Evolutionary conservation across 1,140 invertebrate species (phyloP).

Genomic region (Hycleus cichorii): DNA sequence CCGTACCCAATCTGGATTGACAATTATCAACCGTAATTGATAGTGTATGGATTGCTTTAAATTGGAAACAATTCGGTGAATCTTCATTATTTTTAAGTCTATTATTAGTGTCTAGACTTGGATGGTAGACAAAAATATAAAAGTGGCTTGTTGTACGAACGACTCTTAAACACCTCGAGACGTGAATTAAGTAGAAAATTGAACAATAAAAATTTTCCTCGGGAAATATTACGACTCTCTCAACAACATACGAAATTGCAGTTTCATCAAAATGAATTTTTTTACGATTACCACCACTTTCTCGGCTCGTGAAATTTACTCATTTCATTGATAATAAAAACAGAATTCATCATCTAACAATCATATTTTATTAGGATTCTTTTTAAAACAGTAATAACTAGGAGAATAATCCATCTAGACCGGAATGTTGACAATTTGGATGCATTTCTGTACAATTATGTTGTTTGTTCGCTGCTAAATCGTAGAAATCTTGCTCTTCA

Average conservation of each 20-base stretch:
- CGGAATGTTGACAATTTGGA: conserved; percentile 44
- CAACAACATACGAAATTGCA: neutral
- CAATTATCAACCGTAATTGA: too few relatives aligned
- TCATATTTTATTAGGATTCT: neutral
- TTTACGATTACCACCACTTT: neutral
- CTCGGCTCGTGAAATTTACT: neutral
- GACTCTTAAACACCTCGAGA: too few relatives aligned
- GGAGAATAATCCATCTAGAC: conserved; percentile 28
- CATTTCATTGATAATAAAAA: neutral
- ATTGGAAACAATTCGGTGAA: too few relatives aligned
- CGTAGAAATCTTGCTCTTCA: conserved; percentile 31
- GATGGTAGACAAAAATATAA: too few relatives aligned
- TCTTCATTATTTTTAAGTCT: too few relatives aligned
- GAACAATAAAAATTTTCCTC: too few relatives aligned
- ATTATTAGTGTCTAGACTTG: too few relatives aligned
- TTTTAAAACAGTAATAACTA: neutral
- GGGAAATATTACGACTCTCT: too few relatives aligned
- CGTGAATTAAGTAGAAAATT: too few relatives aligned
- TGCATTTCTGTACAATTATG: conserved; percentile 43
- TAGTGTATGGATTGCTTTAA: too few relatives aligned
- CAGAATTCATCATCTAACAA: neutral
- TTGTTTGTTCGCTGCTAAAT: conserved; percentile 25
- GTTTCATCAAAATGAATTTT: neutral
- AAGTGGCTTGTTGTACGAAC: too few relatives aligned
- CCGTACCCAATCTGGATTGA: too few relatives aligned